Evolutionary conservation across 2,113 vertebrate species (phyloP).

Genomic region (Gallinago jamesoni): DNA sequence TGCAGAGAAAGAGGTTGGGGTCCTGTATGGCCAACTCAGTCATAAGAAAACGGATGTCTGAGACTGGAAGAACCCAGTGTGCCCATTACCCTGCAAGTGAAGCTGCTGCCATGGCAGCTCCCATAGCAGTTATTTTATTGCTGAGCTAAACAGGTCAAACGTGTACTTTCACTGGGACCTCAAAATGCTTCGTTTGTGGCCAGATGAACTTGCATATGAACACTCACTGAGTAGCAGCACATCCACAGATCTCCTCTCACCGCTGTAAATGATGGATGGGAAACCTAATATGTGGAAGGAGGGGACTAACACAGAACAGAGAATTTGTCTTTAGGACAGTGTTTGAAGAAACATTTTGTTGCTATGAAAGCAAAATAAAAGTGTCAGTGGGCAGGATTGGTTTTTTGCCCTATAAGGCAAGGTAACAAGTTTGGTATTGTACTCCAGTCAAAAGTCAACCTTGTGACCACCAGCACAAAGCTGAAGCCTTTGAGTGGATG

Average conservation of each 20-base stretch:
- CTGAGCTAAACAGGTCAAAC: background rate
- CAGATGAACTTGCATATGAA: background rate
- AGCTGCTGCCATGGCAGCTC: background rate
- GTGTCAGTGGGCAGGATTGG: background rate
- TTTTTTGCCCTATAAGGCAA: background rate
- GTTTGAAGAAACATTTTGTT: background rate
- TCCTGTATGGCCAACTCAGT: background rate
- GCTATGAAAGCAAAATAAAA: background rate
- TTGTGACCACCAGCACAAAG: background rate
- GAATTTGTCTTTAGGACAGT: background rate
- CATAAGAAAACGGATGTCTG: background rate
- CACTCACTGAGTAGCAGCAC: background rate
- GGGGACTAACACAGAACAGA: background rate
- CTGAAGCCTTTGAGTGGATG: background rate
- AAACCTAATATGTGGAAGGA: background rate
- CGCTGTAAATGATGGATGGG: background rate
- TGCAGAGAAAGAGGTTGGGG: background rate
- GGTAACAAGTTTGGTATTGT: background rate
- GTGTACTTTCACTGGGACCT: background rate
- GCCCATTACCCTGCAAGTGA: background rate
- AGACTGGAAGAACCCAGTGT: background rate
- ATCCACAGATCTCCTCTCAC: background rate
- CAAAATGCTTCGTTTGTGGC: accelerated
- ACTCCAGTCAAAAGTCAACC: background rate
- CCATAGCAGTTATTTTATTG: background rate